phyloP scores from a whole-genome alignment of 2,113 vertebrate genomes.

The pig (Sus scrofa) region DNA sequence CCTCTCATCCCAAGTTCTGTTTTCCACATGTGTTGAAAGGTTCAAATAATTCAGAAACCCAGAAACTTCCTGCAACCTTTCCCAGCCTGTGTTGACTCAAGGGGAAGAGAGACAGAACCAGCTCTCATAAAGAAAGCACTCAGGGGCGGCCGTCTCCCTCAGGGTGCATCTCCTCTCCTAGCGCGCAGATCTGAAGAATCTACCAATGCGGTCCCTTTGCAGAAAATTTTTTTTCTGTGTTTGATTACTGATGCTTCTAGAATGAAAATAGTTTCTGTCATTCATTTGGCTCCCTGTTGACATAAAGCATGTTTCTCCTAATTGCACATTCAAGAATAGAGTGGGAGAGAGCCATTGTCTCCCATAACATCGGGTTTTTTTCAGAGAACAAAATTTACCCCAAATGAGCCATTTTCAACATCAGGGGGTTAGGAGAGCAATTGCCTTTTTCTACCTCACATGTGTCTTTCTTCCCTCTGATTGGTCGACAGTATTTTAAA shows the following conservation, averaged over 20 bases:
- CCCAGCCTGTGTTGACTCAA: not conserved
- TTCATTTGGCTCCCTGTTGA: constrained; percentile 18
- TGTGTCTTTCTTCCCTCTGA: not conserved
- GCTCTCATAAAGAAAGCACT: not conserved
- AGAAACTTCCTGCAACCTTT: constrained; percentile 9
- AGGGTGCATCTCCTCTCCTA: not conserved
- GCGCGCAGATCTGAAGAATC: not conserved
- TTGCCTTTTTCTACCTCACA: not conserved
- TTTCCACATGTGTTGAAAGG: constrained; percentile 33
- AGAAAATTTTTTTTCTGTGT: constrained; percentile 9
- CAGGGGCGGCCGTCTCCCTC: not conserved
- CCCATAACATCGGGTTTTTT: not conserved
- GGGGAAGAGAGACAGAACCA: not conserved
- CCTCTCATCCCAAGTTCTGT: not conserved
- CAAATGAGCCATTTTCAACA: not conserved
- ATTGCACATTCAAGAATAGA: constrained; percentile 39
- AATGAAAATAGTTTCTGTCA: constrained; percentile 51
- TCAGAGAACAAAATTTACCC: not conserved
- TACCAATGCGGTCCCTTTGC: not conserved
- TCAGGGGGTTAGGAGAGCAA: not conserved
- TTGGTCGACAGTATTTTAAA: constrained; percentile 29
- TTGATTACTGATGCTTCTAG: constrained; percentile 16
- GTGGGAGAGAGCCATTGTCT: not conserved
- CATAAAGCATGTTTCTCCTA: not conserved
- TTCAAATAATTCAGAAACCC: constrained; percentile 47